Percentiles rank a stretch among this genome's conserved stretches.
Conservation (phyloP, 1,140 invertebrate species). For the Lepidurus couesii region DNA sequence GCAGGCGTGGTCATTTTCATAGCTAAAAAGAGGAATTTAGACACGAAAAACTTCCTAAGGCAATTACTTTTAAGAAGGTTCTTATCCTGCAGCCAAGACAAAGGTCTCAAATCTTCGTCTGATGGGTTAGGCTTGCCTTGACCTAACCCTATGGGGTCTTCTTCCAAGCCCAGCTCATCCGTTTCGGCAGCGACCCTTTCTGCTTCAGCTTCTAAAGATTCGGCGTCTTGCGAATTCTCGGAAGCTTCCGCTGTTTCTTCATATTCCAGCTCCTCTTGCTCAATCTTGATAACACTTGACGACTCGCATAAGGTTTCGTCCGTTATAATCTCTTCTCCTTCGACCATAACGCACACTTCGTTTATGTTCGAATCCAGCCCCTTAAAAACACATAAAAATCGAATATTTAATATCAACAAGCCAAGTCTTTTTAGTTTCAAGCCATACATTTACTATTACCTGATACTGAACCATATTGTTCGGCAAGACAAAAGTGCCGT, state of each 20-base stretch:
- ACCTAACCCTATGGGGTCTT: not conserved
- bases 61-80: conserved; percentile 72
- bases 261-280: not conserved
- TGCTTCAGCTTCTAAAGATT: not conserved
- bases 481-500: not conserved
- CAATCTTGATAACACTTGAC: not conserved
- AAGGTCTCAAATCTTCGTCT: conserved; percentile 80
- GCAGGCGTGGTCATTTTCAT: conserved; percentile 28
- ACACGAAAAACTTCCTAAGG: not conserved
- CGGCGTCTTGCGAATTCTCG: not conserved
- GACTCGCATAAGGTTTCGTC: not conserved
- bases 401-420: not conserved
- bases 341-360: not conserved
- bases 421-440: not conserved
- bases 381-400: not conserved
- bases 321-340: conserved; percentile 1
- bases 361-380: not conserved
- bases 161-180: not conserved
- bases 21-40: not conserved
- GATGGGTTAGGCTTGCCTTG: not conserved
- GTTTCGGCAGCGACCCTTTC: not conserved
- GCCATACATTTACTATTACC: not conserved
- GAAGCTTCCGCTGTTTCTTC: not conserved
- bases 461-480: not conserved
- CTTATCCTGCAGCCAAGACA: conserved; percentile 85